Base-by-base conservation (phyloP, 1,140 invertebrate genomes). In the Drosophila bocqueti region DNA sequence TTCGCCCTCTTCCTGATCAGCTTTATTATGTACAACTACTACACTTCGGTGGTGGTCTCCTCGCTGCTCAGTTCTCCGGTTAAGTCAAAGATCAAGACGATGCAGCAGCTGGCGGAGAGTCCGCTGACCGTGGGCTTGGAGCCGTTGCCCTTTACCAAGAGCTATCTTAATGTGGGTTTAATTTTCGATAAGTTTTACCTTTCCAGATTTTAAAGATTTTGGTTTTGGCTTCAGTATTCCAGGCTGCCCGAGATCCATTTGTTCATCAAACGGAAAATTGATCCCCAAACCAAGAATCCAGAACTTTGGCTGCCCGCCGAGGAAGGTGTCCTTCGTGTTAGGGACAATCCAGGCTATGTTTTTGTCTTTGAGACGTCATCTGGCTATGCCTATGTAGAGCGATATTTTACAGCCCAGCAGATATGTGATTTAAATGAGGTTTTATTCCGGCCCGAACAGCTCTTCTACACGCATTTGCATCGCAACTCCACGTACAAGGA, bases 11-110 rank as follows among this genome's bases (percentile, higher is more conserved):
- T 84, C 6, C 45, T 92, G 5, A 72, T 80, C n/a, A 83, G 84
- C n/a, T 93, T 93, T 18, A 82, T 93, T 8, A 87, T 93, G 73
- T 92, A 93, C 42, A 93, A 93, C 54, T 93, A 93, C 71, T 93
- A 93, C 40, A 93, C 92, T 0, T 93, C 92, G 26, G 79, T 92
- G 16, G 83, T 93, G 42, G 91, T 93, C 0, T 91, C 92, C 7
- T 91, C 85, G 11, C 52, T 93, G n/a, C 63, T 93, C 0, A 91
- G 69, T n/a, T 84, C 92, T 0, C 92, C 92, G 0, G 78, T 91
- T 2, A 93, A 92, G 46, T 91, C 92, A 0, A 67, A 91, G 29
- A 93, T 93, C 15, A 86, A 77, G 40, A 91, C 81, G 0, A 29
- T 93, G 63, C 72, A 61, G 21, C 87, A 93, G 46, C 68, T 93